These are phyloP conservation scores for Agriopis leucophaearia DNA, from an alignment of 2,888 invertebrate genomes.

Conservation along the genomic window DNA sequence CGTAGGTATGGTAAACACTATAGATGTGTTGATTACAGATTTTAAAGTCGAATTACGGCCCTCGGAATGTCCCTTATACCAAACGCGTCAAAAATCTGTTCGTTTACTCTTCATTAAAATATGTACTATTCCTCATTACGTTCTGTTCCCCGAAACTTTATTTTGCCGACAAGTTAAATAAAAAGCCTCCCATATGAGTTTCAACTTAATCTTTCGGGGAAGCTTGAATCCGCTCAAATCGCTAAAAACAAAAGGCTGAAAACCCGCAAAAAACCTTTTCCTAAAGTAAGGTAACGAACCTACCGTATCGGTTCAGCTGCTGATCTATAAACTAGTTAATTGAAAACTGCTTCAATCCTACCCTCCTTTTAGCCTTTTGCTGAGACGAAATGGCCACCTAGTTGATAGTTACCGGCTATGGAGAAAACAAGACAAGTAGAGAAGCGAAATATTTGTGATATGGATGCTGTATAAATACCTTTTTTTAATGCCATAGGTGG, in stretches of 20 bases:
- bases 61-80: no score
- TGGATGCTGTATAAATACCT: background rate
- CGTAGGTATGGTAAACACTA: no score
- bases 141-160: background rate
- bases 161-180: background rate
- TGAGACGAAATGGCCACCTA: conserved; percentile 10
- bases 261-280: conserved; percentile 16
- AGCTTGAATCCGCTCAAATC: conserved; percentile 10
- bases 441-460: background rate
- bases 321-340: conserved; percentile 31
- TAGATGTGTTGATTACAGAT: no score
- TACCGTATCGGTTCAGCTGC: conserved; percentile 5
- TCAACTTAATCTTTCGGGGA: background rate
- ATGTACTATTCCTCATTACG: no score
- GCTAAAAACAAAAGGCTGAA: conserved; percentile 13
- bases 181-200: background rate
- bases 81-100: no score
- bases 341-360: conserved; percentile 30
- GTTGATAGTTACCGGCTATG: conserved; percentile 5
- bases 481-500: no score
- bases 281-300: conserved; percentile 32
- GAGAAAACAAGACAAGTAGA: background rate
- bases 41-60: no score
- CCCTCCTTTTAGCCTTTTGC: conserved; percentile 10
- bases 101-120: no score